Conservation (phyloP, 2,797 vertebrate genomes). For the Pyrocephalus nanus region DNA sequence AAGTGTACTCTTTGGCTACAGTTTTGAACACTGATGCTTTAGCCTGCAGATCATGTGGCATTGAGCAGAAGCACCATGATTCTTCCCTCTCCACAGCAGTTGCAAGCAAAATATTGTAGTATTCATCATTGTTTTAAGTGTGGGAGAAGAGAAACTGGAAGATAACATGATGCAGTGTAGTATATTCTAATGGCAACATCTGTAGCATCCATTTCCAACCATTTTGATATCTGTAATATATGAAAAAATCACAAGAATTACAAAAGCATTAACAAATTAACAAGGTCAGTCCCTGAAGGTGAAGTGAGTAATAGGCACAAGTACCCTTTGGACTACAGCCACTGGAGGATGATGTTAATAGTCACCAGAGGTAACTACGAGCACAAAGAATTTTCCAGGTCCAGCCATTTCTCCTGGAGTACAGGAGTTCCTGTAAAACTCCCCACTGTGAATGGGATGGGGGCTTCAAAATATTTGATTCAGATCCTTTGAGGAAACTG, state of each 20-base stretch:
- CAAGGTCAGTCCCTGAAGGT: neutral
- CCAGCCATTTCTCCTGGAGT: neutral
- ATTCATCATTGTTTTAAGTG: neutral
- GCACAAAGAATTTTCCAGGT: neutral
- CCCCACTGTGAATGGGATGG: neutral
- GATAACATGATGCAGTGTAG: neutral
- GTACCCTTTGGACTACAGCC: neutral
- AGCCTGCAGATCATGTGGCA: neutral
- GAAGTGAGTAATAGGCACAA: accelerated
- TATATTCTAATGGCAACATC: neutral
- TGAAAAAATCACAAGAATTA: neutral
- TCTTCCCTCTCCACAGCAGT: neutral
- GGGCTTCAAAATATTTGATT: neutral
- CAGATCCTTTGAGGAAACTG: neutral
- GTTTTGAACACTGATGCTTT: neutral
- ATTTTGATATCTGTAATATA: neutral
- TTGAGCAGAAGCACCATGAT: neutral
- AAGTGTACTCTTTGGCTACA: neutral
- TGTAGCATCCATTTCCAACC: neutral
- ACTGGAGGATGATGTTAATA: neutral
- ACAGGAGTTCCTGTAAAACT: neutral
- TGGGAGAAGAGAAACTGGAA: neutral
- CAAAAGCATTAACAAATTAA: neutral
- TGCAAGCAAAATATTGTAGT: neutral
- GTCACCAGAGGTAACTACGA: neutral